A percentile compares a stretch with the other conserved stretches of the same genome.
Evolutionary conservation across 2,113 vertebrate species (phyloP).

Genomic region (Machaerirhynchus nigripectus): DNA sequence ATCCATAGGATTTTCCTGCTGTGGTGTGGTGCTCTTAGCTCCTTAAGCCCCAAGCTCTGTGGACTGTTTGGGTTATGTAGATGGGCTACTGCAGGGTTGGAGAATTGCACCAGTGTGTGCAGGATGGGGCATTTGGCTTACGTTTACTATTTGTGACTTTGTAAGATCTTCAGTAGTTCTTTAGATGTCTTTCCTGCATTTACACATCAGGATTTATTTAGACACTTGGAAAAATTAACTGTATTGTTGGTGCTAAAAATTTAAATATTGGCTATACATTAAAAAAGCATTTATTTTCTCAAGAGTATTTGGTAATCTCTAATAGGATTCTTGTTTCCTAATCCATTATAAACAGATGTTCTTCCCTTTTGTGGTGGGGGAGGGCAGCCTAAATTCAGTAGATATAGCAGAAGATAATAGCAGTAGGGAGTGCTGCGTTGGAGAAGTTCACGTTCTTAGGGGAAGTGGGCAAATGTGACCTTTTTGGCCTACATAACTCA

Average conservation of each 20-base stretch:
- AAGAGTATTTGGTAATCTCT: background rate
- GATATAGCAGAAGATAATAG: too few relatives aligned
- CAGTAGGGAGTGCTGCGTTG: background rate
- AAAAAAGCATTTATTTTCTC: constrained; percentile 1
- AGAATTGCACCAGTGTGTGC: background rate
- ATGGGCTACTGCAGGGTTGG: background rate
- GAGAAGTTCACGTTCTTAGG: background rate
- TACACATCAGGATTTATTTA: background rate
- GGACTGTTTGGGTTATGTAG: background rate
- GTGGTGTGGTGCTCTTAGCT: background rate
- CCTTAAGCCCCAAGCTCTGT: background rate
- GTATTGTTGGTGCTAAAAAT: background rate
- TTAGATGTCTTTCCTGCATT: background rate
- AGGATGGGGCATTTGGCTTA: background rate
- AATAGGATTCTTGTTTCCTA: constrained; percentile 29
- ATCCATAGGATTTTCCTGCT: background rate
- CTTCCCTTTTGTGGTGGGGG: background rate
- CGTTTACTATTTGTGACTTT: rapidly evolving
- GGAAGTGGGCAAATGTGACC: background rate
- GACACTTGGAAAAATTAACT: background rate
- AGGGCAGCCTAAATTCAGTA: background rate
- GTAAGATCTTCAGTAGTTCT: background rate
- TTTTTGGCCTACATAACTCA: background rate
- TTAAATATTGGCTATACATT: background rate
- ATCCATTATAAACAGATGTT: constrained; percentile 32